Evolutionary conservation across 2,113 vertebrate species (phyloP).

Genomic region (Danionella cerebrum): DNA sequence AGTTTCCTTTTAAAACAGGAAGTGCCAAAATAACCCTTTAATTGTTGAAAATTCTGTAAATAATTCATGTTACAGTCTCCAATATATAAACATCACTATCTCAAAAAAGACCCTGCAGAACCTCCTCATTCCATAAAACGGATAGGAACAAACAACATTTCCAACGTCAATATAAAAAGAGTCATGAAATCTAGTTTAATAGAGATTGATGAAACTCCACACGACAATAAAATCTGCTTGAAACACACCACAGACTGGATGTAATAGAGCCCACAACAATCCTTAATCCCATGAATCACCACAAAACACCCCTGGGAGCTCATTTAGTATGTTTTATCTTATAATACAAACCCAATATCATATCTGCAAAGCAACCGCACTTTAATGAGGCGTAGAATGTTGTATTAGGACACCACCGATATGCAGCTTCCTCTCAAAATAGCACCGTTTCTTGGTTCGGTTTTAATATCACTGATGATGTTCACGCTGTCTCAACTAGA

Average conservation of each 20-base stretch:
- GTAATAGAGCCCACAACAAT: neutral
- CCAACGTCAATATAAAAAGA: too few species aligned
- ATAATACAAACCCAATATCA: slow-evolving; percentile 20
- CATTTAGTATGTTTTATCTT: slow-evolving; percentile 10
- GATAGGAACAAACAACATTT: too few species aligned
- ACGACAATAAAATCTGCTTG: neutral
- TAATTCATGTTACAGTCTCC: too few species aligned
- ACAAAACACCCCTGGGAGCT: slow-evolving; percentile 1
- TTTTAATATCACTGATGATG: neutral
- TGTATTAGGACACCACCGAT: neutral
- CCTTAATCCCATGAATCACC: neutral
- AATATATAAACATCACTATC: too few species aligned
- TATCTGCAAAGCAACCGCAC: neutral
- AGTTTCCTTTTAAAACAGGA: too few species aligned
- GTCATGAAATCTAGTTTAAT: neutral
- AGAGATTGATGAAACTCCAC: neutral
- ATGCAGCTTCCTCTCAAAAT: neutral
- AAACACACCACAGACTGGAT: neutral
- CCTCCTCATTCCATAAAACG: too few species aligned
- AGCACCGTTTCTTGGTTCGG: neutral
- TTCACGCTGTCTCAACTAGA: neutral
- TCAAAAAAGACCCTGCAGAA: too few species aligned
- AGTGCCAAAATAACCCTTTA: too few species aligned
- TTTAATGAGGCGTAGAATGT: slow-evolving; percentile 11
- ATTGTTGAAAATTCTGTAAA: too few species aligned